phyloP scores from a whole-genome alignment of 2,888 invertebrate species.

The Osmoderma eremita region DNA sequence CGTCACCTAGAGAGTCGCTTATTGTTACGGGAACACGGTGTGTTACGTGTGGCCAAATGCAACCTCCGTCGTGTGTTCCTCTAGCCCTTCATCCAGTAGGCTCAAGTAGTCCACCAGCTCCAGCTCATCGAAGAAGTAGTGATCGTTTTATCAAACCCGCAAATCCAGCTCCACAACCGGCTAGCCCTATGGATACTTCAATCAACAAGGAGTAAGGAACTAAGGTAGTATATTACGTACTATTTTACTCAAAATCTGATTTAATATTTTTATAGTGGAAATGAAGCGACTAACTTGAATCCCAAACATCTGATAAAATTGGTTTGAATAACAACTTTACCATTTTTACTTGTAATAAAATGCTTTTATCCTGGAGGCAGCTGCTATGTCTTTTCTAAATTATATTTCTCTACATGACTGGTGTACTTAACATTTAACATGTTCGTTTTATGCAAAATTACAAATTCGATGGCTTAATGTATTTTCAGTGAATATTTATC shows the following conservation, averaged over 20 bases:
- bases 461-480: conserved; percentile 27
- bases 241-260: not conserved
- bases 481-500: conserved; percentile 26
- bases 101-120: conserved; percentile 66
- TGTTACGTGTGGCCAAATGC: conserved; percentile 76
- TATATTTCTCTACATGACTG: conserved; percentile 7
- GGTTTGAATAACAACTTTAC: conserved; percentile 17
- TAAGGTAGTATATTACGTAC: not conserved
- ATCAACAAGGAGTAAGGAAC: conserved; percentile 60
- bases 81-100: conserved; percentile 65
- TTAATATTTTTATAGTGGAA: conserved; percentile 18
- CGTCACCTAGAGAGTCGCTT: conserved; percentile 61
- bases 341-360: conserved; percentile 26
- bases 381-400: conserved; percentile 22
- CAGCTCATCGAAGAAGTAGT: conserved; percentile 76
- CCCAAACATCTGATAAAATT: conserved; percentile 17
- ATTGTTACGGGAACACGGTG: conserved; percentile 65
- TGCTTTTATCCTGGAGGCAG: conserved; percentile 25
- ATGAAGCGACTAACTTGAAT: conserved; percentile 7
- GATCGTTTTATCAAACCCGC: conserved; percentile 90
- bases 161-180: conserved; percentile 74
- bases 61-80: conserved; percentile 59
- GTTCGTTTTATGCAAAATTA: not conserved
- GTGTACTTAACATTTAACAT: conserved; percentile 25
- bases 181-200: conserved; percentile 81